Conservation (phyloP, 2,113 vertebrate genomes). For the Scortum barcoo region DNA sequence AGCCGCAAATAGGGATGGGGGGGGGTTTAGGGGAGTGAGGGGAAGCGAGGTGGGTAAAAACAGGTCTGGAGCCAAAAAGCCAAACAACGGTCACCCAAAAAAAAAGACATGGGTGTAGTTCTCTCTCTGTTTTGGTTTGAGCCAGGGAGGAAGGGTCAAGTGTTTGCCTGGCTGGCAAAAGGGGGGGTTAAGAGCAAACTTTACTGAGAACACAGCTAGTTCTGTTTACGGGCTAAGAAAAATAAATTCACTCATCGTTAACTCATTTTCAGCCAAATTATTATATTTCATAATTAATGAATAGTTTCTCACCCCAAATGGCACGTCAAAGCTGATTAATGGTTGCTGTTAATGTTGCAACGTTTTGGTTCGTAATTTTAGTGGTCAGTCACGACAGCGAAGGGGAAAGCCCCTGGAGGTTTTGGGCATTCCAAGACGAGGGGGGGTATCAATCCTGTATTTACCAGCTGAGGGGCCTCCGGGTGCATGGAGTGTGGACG, state of each 20-base stretch:
- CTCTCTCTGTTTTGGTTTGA: constrained; percentile 63
- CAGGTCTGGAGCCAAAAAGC: constrained; percentile 77
- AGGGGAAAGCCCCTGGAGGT: constrained; percentile 41
- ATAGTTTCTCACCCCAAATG: constrained; percentile 56
- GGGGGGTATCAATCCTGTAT: constrained; percentile 78
- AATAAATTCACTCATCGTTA: constrained; percentile 50
- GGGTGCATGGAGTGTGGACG: constrained; percentile 89
- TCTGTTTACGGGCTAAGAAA: constrained; percentile 53
- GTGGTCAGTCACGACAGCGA: constrained; percentile 52
- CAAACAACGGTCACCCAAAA: constrained; percentile 79
- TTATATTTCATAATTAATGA: constrained; percentile 49
- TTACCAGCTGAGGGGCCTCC: constrained; percentile 89
- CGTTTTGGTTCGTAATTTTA: constrained; percentile 55
- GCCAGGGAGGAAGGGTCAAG: constrained; percentile 33
- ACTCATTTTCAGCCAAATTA: constrained; percentile 51
- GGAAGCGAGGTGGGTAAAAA: constrained; percentile 49
- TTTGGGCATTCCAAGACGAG: constrained; percentile 59
- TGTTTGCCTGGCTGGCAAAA: constrained; percentile 24
- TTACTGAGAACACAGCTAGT: constrained; percentile 61
- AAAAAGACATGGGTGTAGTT: constrained; percentile 63
- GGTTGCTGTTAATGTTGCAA: constrained; percentile 63
- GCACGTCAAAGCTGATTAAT: constrained; percentile 59
- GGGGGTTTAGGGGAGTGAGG: constrained; percentile 45
- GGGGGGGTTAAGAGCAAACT: constrained; percentile 59
- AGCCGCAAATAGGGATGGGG: constrained; percentile 68